Percentiles rank a stretch among this genome's conserved stretches.
Conservation (phyloP, 2,888 invertebrate genomes). For the Aspidiotus destructor region DNA sequence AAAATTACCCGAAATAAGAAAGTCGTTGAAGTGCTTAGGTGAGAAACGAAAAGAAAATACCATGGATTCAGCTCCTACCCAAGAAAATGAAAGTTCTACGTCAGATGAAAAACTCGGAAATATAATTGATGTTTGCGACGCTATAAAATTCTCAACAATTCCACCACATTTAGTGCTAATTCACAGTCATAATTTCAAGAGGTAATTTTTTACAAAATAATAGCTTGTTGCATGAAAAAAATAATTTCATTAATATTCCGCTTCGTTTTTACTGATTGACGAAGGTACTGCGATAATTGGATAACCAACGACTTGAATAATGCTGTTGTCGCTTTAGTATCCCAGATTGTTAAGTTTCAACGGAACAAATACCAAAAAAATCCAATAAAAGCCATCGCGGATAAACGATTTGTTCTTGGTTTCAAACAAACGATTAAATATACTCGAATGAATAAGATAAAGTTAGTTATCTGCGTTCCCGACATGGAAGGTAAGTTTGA, state of each 20-base stretch:
- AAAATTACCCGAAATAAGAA: conserved; percentile 14
- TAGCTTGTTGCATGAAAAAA: neutral
- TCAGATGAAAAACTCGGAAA: neutral
- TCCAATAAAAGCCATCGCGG: conserved; percentile 19
- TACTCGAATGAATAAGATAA: conserved; percentile 13
- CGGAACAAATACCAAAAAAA: conserved; percentile 22
- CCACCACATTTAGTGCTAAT: conserved; percentile 17
- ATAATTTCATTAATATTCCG: neutral
- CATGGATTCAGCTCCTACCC: neutral
- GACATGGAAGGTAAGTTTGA: conserved; percentile 21
- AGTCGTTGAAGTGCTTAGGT: neutral
- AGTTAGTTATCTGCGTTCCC: conserved; percentile 21
- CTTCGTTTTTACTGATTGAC: neutral
- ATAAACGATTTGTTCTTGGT: conserved; percentile 25
- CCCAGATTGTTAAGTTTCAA: conserved; percentile 21
- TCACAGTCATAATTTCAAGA: conserved; percentile 26
- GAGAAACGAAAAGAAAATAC: neutral
- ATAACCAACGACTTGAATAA: conserved; percentile 19
- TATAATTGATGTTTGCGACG: neutral
- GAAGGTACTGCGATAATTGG: conserved; percentile 28
- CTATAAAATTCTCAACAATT: conserved; percentile 10
- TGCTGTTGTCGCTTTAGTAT: conserved; percentile 3
- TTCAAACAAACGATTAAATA: conserved; percentile 22
- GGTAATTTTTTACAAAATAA: neutral
- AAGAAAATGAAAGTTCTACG: neutral